phyloP scores from a whole-genome alignment of 1,140 invertebrate species.

The Stratiolaelaps scimitus region DNA sequence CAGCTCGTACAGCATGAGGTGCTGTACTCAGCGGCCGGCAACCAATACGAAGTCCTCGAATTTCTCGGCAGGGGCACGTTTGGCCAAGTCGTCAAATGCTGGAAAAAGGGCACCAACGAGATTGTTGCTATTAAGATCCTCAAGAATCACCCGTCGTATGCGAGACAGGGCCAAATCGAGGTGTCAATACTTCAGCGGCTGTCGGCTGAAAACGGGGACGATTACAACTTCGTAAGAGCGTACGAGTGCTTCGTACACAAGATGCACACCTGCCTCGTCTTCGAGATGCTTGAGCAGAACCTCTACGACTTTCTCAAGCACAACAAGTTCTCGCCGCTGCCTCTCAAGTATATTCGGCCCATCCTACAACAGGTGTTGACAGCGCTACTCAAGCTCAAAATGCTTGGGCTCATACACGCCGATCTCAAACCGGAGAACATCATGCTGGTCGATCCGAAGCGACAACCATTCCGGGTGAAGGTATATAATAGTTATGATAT shows the following conservation, averaged over 20 bases:
- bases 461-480: constrained; percentile 75
- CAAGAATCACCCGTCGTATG: constrained; percentile 99
- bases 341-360: constrained; percentile 93
- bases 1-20: constrained; percentile 96
- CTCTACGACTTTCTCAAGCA: constrained; percentile 99
- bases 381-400: constrained; percentile 92
- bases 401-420: constrained; percentile 96
- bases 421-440: constrained; percentile 99
- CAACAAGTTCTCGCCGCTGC: constrained; percentile 96
- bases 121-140: constrained; percentile 99
- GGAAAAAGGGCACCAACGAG: constrained; percentile 99
- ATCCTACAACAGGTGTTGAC: constrained; percentile 98
- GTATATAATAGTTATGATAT: no score
- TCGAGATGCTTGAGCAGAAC: constrained; percentile 99
- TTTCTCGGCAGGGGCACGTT: constrained; percentile 97
- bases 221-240: constrained; percentile 88
- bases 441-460: constrained; percentile 93
- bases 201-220: constrained; percentile 95
- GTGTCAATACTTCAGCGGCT: constrained; percentile 90
- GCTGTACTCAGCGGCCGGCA: constrained; percentile 73
- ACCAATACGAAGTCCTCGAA: constrained; percentile 92
- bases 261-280: constrained; percentile 98
- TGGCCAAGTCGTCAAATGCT: constrained; percentile 98
- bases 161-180: constrained; percentile 98
- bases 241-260: constrained; percentile 99